Evolutionary conservation across 2,888 invertebrate species (phyloP).

Genomic region (Heliconius erato): DNA sequence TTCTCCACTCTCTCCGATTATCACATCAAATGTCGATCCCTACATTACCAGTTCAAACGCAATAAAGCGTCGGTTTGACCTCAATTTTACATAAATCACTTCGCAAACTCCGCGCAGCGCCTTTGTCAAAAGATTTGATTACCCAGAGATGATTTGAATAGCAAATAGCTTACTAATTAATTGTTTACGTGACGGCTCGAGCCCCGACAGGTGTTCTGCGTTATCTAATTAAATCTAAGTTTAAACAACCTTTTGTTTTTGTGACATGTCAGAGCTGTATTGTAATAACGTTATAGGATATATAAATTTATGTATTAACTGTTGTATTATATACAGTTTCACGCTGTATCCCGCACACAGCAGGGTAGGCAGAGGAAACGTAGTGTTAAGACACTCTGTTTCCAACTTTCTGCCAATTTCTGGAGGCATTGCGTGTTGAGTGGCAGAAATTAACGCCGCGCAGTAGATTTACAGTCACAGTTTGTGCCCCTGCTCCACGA

Average conservation of each 20-base stretch:
- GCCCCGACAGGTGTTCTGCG: slow-evolving; percentile 31
- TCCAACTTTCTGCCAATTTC: too few relatives aligned
- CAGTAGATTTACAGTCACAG: too few relatives aligned
- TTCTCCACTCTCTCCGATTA: too few relatives aligned
- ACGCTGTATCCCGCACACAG: too few relatives aligned
- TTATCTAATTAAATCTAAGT: slow-evolving; percentile 23
- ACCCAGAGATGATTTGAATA: slow-evolving; percentile 46
- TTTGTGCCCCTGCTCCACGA: too few relatives aligned
- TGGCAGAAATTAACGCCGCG: too few relatives aligned
- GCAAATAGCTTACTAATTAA: slow-evolving; percentile 46
- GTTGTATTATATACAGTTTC: neutral
- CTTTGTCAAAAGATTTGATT: slow-evolving; percentile 45
- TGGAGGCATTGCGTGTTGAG: too few relatives aligned
- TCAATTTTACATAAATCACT: slow-evolving; percentile 23
- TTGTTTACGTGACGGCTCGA: slow-evolving; percentile 40
- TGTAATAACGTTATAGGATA: neutral
- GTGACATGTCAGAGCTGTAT: neutral
- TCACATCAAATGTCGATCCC: neutral
- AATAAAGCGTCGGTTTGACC: neutral
- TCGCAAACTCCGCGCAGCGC: neutral
- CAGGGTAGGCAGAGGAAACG: too few relatives aligned
- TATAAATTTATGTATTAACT: neutral
- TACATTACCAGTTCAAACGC: neutral
- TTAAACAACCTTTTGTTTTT: neutral
- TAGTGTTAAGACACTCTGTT: too few relatives aligned